A percentile compares a stretch with the other conserved stretches of the same genome.
These are phyloP conservation scores for Oxyteleia sp. DNA, from an alignment of 2,888 invertebrate species.

Conservation along the genomic window DNA sequence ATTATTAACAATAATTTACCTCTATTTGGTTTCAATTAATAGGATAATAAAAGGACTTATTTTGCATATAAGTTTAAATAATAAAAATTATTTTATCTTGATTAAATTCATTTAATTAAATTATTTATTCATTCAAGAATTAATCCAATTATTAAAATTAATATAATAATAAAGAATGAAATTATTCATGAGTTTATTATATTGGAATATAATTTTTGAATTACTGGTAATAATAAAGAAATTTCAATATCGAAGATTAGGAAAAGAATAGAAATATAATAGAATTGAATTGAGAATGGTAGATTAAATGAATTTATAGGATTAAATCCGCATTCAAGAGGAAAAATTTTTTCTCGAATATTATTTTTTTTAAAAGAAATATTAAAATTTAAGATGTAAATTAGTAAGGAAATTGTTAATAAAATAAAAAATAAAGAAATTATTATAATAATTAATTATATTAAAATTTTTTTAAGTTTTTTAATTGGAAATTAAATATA, in stretches of 20 bases:
- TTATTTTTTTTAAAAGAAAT: slow-evolving; percentile 89
- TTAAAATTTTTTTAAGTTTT: slow-evolving; percentile 88
- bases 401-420: slow-evolving; percentile 85
- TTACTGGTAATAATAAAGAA: slow-evolving; percentile 90
- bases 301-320: slow-evolving; percentile 88
- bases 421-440: slow-evolving; percentile 87
- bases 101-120: slow-evolving; percentile 62
- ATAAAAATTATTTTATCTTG: slow-evolving; percentile 35
- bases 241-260: slow-evolving; percentile 93
- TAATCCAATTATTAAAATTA: slow-evolving; percentile 89
- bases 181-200: slow-evolving; percentile 87
- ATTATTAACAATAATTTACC: slow-evolving; percentile 91
- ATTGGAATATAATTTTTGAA: slow-evolving; percentile 80
- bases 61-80: slow-evolving; percentile 45
- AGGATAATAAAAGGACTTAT: slow-evolving; percentile 87
- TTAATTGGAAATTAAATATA: slow-evolving; percentile 93
- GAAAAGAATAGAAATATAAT: slow-evolving; percentile 91
- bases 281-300: slow-evolving; percentile 90
- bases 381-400: slow-evolving; percentile 86
- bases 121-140: slow-evolving; percentile 73
- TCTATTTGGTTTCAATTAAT: slow-evolving; percentile 90
- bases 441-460: slow-evolving; percentile 77
- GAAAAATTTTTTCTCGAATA: slow-evolving; percentile 90
- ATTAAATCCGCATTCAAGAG: slow-evolving; percentile 91
- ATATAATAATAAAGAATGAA: slow-evolving; percentile 84